Evolutionary conservation across 2,888 invertebrate species (phyloP).

Genomic region (Nesidiocoris tenuis): DNA sequence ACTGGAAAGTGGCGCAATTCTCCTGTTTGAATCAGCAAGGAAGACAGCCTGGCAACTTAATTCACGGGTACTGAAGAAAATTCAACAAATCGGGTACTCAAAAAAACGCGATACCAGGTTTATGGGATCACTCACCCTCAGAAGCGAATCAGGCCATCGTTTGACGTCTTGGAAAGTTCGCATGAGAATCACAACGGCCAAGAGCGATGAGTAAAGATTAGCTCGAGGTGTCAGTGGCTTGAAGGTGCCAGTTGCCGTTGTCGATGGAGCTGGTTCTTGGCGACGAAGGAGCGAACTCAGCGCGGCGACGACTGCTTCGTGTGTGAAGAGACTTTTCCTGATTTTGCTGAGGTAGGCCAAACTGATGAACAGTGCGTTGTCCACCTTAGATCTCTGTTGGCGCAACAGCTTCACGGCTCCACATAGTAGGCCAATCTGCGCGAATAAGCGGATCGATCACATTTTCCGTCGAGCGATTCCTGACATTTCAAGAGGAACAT

Average conservation of each 20-base stretch:
- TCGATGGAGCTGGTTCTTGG: constrained; percentile 57
- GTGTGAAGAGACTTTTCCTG: constrained; percentile 72
- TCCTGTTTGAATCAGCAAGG: too few relatives aligned
- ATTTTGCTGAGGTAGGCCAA: constrained; percentile 79
- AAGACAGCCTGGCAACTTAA: too few relatives aligned
- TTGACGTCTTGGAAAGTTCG: constrained; percentile 77
- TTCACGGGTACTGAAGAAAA: too few relatives aligned
- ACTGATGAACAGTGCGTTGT: constrained; percentile 71
- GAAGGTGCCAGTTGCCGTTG: constrained; percentile 33
- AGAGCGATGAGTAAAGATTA: constrained; percentile 59
- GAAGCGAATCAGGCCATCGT: constrained; percentile 89
- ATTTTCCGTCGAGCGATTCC: background rate
- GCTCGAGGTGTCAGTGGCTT: constrained; percentile 49
- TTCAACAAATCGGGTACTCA: too few relatives aligned
- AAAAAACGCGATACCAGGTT: too few relatives aligned
- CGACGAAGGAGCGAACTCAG: constrained; percentile 78
- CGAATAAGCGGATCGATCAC: constrained; percentile 45
- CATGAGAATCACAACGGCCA: constrained; percentile 81
- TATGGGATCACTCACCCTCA: constrained; percentile 76
- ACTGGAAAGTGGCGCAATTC: too few relatives aligned
- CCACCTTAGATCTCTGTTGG: constrained; percentile 78
- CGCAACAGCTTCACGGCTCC: constrained; percentile 81
- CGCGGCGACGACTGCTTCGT: constrained; percentile 73
- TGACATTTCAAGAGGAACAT: background rate
- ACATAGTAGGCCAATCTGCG: constrained; percentile 72